A percentile compares a stretch with the other conserved stretches of the same genome.
phyloP scores from a whole-genome alignment of 2,888 invertebrate genomes.

The Diarsia rubi region DNA sequence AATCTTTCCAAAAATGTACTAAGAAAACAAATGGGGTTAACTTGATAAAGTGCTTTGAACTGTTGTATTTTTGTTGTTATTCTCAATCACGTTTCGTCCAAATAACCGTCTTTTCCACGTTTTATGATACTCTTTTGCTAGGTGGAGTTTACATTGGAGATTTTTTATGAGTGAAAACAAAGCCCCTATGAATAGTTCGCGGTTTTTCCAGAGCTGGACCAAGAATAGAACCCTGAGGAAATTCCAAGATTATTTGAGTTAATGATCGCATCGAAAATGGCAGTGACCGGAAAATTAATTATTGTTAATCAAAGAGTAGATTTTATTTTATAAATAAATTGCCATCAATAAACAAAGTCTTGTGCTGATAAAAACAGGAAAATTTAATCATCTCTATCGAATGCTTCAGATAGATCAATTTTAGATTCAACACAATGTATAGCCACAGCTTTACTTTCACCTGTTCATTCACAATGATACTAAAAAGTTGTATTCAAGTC shows the following conservation, averaged over 20 bases:
- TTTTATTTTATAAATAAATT: not conserved
- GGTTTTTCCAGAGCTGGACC: not conserved
- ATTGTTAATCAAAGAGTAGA: not conserved
- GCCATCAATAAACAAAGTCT: not conserved
- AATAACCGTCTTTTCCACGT: constrained; percentile 38
- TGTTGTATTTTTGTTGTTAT: constrained; percentile 46
- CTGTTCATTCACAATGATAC: constrained; percentile 52
- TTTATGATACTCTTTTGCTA: constrained; percentile 30
- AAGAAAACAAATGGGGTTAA: constrained; percentile 45
- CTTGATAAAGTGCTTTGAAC: constrained; percentile 48
- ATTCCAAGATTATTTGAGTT: not conserved
- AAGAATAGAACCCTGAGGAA: constrained; percentile 13
- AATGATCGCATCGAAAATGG: not conserved
- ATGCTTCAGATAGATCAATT: not conserved
- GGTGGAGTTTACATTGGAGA: constrained; percentile 19
- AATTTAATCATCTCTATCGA: constrained; percentile 1
- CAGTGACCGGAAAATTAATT: not conserved
- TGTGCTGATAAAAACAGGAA: not conserved
- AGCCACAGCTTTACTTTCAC: constrained; percentile 61
- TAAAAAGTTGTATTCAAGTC: constrained; percentile 55
- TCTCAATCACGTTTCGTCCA: constrained; percentile 53
- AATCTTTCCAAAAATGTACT: constrained; percentile 24
- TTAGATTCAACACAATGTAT: constrained; percentile 22
- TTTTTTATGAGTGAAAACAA: not conserved
- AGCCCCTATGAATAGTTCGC: not conserved